Evolutionary conservation across 2,888 invertebrate genomes (phyloP).

Genomic region (Lottia gigantea): DNA sequence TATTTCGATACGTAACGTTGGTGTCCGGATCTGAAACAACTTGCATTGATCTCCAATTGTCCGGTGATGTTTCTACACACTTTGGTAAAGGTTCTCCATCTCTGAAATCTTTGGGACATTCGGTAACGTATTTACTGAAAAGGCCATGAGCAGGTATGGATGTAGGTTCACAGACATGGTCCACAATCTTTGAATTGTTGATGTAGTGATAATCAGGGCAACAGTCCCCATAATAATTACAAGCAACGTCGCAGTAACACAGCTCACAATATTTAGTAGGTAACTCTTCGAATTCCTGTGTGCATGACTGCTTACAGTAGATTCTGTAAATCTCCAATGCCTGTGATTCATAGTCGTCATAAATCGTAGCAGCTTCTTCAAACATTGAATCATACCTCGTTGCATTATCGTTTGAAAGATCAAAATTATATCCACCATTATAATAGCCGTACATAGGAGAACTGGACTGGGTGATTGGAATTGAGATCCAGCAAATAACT

Average conservation of each 20-base stretch:
- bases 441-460: too few species aligned
- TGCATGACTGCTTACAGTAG: background rate
- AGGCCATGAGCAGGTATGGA: background rate
- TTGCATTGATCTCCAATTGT: conserved; percentile 15
- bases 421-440: too few species aligned
- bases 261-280: background rate
- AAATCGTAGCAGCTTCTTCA: background rate
- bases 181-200: background rate
- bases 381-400: background rate
- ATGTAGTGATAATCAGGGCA: conserved; percentile 15
- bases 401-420: too few species aligned
- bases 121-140: background rate
- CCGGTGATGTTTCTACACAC: background rate
- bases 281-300: background rate
- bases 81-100: background rate
- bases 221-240: conserved; percentile 20
- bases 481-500: too few species aligned
- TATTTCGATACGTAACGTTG: conserved; percentile 18
- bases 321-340: background rate
- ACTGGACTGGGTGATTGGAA: too few species aligned
- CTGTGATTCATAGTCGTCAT: conserved; percentile 1
- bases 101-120: background rate
- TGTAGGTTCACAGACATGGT: background rate
- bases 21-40: conserved; percentile 19
- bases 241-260: conserved; percentile 17